Percentiles rank a stretch among this genome's conserved stretches.
Evolutionary conservation across 2,113 vertebrate genomes (phyloP).

Genomic region (Edolisoma coerulescens): DNA sequence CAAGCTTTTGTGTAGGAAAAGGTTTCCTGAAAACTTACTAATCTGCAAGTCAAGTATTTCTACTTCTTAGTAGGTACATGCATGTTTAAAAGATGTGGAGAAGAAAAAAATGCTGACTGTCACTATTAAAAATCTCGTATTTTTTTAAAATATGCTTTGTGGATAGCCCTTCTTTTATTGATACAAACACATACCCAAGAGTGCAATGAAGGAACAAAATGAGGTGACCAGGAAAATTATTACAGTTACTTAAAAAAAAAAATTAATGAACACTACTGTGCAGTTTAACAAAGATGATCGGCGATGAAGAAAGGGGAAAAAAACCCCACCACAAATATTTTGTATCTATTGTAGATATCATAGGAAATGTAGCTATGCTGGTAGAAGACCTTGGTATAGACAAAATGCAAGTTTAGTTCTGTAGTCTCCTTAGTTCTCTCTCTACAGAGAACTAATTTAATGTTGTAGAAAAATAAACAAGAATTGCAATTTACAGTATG

Average conservation of each 20-base stretch:
- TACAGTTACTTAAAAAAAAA: not conserved
- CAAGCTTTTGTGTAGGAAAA: not conserved
- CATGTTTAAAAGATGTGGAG: not conserved
- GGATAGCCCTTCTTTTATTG: not conserved
- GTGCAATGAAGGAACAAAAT: not conserved
- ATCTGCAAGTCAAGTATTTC: not conserved
- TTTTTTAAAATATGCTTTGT: not conserved
- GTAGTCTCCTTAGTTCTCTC: too few species aligned
- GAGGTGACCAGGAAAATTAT: not conserved
- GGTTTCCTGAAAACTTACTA: not conserved
- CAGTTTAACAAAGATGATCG: not conserved
- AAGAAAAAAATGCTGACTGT: not conserved
- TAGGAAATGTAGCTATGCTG: not conserved
- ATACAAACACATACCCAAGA: not conserved
- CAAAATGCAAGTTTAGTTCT: too few species aligned
- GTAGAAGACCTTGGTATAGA: not conserved
- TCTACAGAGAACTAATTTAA: not conserved
- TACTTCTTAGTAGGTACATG: not conserved
- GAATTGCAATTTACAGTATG: not conserved
- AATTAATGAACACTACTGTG: not conserved
- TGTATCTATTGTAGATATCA: not conserved
- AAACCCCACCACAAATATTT: rapidly evolving
- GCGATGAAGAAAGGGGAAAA: rapidly evolving
- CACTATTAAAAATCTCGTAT: not conserved
- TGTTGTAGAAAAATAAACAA: not conserved